These are phyloP conservation scores for Poeciliopsis infans DNA, from an alignment of 2,797 vertebrate species.

Conservation along the genomic window DNA sequence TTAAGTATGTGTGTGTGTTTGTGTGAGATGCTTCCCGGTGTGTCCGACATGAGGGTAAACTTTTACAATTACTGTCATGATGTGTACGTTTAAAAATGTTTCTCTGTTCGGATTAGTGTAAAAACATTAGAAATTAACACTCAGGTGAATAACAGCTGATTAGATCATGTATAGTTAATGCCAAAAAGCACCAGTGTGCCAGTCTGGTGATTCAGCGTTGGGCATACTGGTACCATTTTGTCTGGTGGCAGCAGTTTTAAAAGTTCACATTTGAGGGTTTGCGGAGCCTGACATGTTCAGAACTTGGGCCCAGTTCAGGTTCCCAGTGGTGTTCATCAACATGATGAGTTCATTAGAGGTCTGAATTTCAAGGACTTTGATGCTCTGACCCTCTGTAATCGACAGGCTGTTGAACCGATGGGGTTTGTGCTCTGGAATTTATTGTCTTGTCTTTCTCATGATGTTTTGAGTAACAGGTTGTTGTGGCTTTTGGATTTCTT, in stretches of 20 bases:
- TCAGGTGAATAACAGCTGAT: background rate
- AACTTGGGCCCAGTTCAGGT: background rate
- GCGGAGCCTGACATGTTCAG: background rate
- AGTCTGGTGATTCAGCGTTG: background rate
- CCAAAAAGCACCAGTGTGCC: background rate
- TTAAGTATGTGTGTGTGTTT: slow-evolving; percentile 24
- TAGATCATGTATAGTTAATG: background rate
- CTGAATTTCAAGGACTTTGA: background rate
- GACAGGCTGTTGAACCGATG: background rate
- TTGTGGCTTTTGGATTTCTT: background rate
- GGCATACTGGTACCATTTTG: background rate
- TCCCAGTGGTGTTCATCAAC: background rate
- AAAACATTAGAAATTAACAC: background rate
- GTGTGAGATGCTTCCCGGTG: slow-evolving; percentile 44
- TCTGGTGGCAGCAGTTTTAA: background rate
- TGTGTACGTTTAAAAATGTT: background rate
- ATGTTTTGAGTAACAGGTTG: background rate
- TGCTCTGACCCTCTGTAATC: background rate
- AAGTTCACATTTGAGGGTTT: background rate
- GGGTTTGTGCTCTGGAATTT: background rate
- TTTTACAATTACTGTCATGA: slow-evolving; percentile 28
- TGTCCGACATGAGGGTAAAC: slow-evolving; percentile 40
- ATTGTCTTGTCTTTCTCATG: background rate
- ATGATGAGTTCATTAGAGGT: background rate
- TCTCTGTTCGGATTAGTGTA: background rate